Evolutionary conservation across 2,888 invertebrate species (phyloP).

Genomic region (Drosophila robusta): DNA sequence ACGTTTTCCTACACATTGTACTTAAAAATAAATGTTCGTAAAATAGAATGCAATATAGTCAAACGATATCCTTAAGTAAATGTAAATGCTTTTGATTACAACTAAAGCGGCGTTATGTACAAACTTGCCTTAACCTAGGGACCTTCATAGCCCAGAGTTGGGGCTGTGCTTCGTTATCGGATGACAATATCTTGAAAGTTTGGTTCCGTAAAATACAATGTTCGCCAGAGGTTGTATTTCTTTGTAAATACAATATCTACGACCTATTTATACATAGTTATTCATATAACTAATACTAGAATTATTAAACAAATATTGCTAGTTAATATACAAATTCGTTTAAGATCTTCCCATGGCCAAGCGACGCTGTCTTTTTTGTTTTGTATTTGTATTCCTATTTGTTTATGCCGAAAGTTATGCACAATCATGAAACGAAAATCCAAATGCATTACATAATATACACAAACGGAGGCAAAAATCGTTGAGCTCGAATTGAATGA

Average conservation of each 20-base stretch:
- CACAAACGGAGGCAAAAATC: conserved; percentile 41
- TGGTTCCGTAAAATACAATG: conserved; percentile 52
- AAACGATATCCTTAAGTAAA: conserved; percentile 25
- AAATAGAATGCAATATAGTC: background rate
- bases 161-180: conserved; percentile 21
- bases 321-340: conserved; percentile 81
- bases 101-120: conserved; percentile 47
- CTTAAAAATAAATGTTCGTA: background rate
- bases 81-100: conserved; percentile 28
- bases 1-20: background rate
- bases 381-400: conserved; percentile 14
- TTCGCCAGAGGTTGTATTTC: conserved; percentile 32
- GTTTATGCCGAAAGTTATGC: conserved; percentile 18
- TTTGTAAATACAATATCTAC: conserved; percentile 35
- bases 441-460: conserved; percentile 39
- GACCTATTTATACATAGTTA: conserved; percentile 49
- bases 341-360: conserved; percentile 72
- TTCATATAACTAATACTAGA: conserved; percentile 50
- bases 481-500: conserved; percentile 30
- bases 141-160: conserved; percentile 14
- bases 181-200: conserved; percentile 33
- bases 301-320: conserved; percentile 79
- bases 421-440: conserved; percentile 41
- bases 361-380: conserved; percentile 47
- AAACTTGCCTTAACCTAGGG: conserved; percentile 39